Percentiles rank a stretch among this genome's conserved stretches.
phyloP scores from a whole-genome alignment of 2,888 invertebrate genomes.

The Arctia plantaginis region DNA sequence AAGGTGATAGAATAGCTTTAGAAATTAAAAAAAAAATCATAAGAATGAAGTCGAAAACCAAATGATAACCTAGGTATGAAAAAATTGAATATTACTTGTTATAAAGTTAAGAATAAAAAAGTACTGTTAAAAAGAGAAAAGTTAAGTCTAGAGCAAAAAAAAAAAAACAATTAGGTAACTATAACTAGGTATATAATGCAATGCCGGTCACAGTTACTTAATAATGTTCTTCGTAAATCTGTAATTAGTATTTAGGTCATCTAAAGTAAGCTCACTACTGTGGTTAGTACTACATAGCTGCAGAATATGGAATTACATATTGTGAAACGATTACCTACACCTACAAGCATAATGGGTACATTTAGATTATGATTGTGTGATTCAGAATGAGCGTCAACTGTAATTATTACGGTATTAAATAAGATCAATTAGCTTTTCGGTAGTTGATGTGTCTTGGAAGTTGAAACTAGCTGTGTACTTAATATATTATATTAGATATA shows the following conservation, averaged over 20 bases:
- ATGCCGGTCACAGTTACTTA: background rate
- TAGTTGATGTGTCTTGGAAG: background rate
- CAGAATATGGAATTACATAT: slow-evolving; percentile 11
- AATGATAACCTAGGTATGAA: no score
- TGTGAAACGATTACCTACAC: background rate
- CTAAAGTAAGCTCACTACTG: slow-evolving; percentile 1
- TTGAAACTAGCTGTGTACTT: no score
- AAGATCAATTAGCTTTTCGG: background rate
- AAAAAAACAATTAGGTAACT: background rate
- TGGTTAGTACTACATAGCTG: background rate
- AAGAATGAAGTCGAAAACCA: no score
- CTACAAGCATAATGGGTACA: background rate
- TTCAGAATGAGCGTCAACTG: background rate
- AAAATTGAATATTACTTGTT: no score
- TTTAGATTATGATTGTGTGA: background rate
- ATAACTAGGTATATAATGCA: background rate
- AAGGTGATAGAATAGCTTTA: no score
- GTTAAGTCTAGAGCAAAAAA: no score
- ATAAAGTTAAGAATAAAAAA: background rate
- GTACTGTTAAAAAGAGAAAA: background rate
- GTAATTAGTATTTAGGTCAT: background rate
- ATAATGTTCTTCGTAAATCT: background rate
- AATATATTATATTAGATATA: no score
- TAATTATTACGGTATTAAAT: background rate
- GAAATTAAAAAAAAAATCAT: no score